Evolutionary conservation across 2,797 vertebrate species (phyloP).

Genomic region (Sylvia borin): DNA sequence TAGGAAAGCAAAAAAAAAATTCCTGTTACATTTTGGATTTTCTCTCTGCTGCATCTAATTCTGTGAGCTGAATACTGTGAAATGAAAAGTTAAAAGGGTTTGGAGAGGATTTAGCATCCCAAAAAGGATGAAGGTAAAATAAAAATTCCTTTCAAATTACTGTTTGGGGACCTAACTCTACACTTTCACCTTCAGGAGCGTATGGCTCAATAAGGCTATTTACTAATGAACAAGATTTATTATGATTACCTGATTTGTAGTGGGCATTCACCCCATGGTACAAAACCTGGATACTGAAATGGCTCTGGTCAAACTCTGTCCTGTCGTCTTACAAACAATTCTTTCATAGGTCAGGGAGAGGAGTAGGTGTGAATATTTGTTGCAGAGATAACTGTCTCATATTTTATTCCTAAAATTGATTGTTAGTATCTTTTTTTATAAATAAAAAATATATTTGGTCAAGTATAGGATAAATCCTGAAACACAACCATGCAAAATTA

Average conservation of each 20-base stretch:
- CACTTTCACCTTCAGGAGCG: background rate
- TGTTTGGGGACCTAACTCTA: background rate
- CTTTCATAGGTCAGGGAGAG: background rate
- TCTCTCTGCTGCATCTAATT: background rate
- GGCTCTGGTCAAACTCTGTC: background rate
- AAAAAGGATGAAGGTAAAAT: background rate
- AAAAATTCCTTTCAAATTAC: background rate
- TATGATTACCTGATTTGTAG: background rate
- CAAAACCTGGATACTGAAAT: background rate
- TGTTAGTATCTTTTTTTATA: background rate
- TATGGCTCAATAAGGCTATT: background rate
- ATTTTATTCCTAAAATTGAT: background rate
- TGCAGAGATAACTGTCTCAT: background rate
- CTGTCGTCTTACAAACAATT: background rate
- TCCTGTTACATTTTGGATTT: background rate
- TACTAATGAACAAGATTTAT: background rate
- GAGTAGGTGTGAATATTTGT: background rate
- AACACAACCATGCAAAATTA: background rate
- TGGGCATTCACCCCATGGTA: background rate
- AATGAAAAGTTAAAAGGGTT: background rate
- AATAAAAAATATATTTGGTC: background rate
- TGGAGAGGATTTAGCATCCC: background rate
- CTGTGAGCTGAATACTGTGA: background rate
- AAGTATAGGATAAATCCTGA: background rate
- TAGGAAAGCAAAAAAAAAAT: background rate